A percentile compares a stretch with the other conserved stretches of the same genome.
Conservation (phyloP, 92 coral and sea anemone species). For the Phenganax marumi region DNA sequence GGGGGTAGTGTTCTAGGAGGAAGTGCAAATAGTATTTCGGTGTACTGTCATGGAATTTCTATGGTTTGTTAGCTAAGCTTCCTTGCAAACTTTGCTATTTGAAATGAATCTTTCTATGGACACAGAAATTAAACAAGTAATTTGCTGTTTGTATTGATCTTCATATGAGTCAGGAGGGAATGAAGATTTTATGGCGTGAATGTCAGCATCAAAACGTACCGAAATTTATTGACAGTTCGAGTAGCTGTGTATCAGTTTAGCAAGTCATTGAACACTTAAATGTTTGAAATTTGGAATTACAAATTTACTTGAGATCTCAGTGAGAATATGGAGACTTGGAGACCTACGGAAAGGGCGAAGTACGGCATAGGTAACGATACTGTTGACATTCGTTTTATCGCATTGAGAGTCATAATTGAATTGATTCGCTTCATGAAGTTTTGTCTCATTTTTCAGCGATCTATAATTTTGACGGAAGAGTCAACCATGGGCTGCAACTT, state of each 20-base stretch:
- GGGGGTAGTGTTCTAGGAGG: not conserved
- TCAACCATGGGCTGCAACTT: constrained; percentile 67
- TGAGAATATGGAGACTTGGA: constrained; percentile 74
- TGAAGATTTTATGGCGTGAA: constrained; percentile 13
- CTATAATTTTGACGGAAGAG: constrained; percentile 83
- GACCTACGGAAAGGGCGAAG: constrained; percentile 74
- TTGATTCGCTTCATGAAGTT: constrained; percentile 8
- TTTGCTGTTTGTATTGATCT: not conserved
- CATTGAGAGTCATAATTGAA: constrained; percentile 22
- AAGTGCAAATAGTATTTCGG: not conserved
- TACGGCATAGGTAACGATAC: constrained; percentile 80
- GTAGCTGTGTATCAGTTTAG: not conserved
- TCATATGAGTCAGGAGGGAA: not conserved
- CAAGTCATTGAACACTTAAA: not conserved
- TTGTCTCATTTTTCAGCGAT: constrained; percentile 65
- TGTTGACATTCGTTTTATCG: constrained; percentile 8
- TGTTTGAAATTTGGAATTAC: not conserved
- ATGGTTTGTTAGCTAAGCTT: not conserved
- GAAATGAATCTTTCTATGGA: not conserved
- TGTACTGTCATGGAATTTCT: not conserved
- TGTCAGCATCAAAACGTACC: constrained; percentile 13
- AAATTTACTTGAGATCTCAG: not conserved
- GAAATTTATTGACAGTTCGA: not conserved
- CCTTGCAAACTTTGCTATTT: not conserved
- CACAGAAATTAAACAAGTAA: not conserved